Conservation (phyloP, 2,888 invertebrate genomes). For the Sinelater perroti region DNA sequence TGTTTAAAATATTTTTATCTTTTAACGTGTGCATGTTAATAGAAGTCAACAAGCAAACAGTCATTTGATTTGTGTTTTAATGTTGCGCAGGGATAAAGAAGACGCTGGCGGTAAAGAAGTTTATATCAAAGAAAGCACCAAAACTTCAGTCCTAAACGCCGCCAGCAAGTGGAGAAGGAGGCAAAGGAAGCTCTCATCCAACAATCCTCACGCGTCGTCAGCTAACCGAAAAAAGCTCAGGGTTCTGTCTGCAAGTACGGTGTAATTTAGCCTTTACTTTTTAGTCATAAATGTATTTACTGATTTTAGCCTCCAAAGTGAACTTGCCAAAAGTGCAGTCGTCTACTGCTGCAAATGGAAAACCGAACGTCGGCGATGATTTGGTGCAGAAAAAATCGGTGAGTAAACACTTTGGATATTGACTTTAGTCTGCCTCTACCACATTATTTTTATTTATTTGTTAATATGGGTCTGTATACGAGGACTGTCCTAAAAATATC, state of each 20-base stretch:
- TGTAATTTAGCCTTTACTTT: slow-evolving; percentile 8
- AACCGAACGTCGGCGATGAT: slow-evolving; percentile 47
- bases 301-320: slow-evolving; percentile 29
- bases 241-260: slow-evolving; percentile 23
- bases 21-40: no score
- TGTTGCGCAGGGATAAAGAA: neutral
- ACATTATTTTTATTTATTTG: no score
- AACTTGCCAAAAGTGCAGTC: slow-evolving; percentile 46
- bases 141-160: slow-evolving; percentile 53
- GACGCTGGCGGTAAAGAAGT: neutral
- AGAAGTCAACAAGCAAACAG: no score
- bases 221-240: slow-evolving; percentile 22
- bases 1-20: no score
- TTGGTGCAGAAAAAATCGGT: slow-evolving; percentile 35
- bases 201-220: slow-evolving; percentile 21
- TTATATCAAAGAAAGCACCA: slow-evolving; percentile 21
- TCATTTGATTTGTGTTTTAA: no score
- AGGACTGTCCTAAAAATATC: no score
- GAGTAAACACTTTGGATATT: no score
- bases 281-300: neutral
- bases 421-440: no score
- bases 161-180: slow-evolving; percentile 57
- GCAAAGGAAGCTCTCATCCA: slow-evolving; percentile 53
- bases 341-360: slow-evolving; percentile 22
- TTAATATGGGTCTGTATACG: no score